Conservation (phyloP, 2,888 invertebrate species). For the Zaprionus bogoriensis region DNA sequence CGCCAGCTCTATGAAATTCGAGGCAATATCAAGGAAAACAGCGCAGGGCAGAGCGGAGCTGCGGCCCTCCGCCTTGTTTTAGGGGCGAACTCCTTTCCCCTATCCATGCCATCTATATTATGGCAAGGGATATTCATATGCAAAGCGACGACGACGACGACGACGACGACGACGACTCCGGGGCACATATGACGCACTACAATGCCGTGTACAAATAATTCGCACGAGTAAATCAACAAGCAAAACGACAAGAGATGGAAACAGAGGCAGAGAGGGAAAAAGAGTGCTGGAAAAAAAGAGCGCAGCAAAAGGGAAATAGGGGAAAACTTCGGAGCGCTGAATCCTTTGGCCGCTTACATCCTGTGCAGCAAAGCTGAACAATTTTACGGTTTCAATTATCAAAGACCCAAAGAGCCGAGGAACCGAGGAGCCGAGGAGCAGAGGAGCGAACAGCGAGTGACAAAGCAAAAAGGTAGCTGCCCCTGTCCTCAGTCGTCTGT, state of each 20-base stretch:
- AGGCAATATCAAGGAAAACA: conserved; percentile 57
- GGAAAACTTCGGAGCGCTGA: conserved; percentile 25
- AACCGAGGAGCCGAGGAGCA: conserved; percentile 7
- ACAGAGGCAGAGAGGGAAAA: neutral
- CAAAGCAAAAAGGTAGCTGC: conserved; percentile 71
- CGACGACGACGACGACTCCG: neutral
- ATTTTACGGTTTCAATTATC: conserved; percentile 77
- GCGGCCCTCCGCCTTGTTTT: conserved; percentile 43
- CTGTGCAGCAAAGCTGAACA: conserved; percentile 70
- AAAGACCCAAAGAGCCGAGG: conserved; percentile 60
- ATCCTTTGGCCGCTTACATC: conserved; percentile 63
- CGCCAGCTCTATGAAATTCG: conserved; percentile 50
- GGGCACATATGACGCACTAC: conserved; percentile 15
- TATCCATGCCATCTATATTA: conserved; percentile 19
- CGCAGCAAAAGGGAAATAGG: conserved; percentile 18
- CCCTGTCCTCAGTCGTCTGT: neutral
- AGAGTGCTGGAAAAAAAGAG: neutral
- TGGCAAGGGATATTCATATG: conserved; percentile 37
- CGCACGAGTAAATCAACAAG: conserved; percentile 68
- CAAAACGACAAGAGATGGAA: conserved; percentile 10
- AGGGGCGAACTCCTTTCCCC: conserved; percentile 60
- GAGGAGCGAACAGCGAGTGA: conserved; percentile 46
- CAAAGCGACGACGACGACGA: conserved; percentile 51
- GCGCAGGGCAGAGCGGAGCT: neutral
- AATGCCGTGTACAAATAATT: conserved; percentile 63